Percentiles rank a stretch among this genome's conserved stretches.
Evolutionary conservation across 1,140 invertebrate genomes (phyloP).

Genomic region (Lordiphosa stackelbergi): DNA sequence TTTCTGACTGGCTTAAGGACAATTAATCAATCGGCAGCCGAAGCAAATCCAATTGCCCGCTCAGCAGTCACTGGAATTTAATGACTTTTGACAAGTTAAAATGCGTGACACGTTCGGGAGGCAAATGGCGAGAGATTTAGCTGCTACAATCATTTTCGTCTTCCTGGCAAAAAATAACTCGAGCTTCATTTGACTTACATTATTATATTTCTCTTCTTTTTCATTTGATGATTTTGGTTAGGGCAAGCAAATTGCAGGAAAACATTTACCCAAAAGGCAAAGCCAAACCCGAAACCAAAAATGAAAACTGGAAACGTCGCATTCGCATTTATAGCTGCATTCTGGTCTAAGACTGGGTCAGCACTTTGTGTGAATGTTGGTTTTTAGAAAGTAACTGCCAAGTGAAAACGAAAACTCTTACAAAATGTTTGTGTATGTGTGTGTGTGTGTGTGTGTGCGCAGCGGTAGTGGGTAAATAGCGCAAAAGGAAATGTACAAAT

Average conservation of each 20-base stretch:
- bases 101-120: constrained; percentile 13
- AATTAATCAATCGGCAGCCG: constrained; percentile 45
- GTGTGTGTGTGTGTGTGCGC: constrained; percentile 18
- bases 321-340: constrained; percentile 40
- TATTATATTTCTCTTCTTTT: no score
- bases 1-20: constrained; percentile 26
- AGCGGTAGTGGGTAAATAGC: constrained; percentile 65
- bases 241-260: constrained; percentile 53
- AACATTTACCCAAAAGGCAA: constrained; percentile 36
- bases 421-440: constrained; percentile 5
- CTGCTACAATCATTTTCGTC: constrained; percentile 4
- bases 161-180: constrained; percentile 6
- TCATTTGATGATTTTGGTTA: no score
- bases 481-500: constrained; percentile 63
- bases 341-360: constrained; percentile 56
- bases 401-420: constrained; percentile 63
- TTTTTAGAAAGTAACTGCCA: constrained; percentile 41
- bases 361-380: constrained; percentile 24
- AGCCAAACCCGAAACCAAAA: constrained; percentile 32
- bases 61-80: constrained; percentile 15
- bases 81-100: constrained; percentile 17
- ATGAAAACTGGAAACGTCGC: constrained; percentile 58
- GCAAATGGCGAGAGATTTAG: constrained; percentile 13
- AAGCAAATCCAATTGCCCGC: constrained; percentile 27
- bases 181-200: constrained; percentile 11